A percentile compares a stretch with the other conserved stretches of the same genome.
These are phyloP conservation scores for Hartigia nigra DNA, from an alignment of 2,888 invertebrate genomes.

Conservation along the genomic window DNA sequence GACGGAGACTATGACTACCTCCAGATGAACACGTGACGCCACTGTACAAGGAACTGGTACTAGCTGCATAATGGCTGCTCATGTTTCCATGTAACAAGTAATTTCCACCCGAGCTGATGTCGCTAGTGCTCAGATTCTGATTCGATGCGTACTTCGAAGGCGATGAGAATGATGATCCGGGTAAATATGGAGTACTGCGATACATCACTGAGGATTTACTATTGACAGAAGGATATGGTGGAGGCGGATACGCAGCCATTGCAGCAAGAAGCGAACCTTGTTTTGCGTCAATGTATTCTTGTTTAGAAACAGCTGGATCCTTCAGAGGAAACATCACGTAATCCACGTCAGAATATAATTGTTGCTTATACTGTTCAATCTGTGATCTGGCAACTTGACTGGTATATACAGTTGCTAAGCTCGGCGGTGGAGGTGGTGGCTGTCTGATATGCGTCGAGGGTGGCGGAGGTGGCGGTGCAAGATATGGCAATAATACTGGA, in stretches of 20 bases:
- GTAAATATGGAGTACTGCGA: constrained; percentile 84
- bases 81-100: constrained; percentile 53
- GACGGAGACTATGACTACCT: constrained; percentile 63
- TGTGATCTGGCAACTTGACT: constrained; percentile 79
- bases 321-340: constrained; percentile 92
- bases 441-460: constrained; percentile 59
- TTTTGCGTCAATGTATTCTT: constrained; percentile 91
- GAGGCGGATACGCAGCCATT: constrained; percentile 70
- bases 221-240: constrained; percentile 66
- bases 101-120: constrained; percentile 48
- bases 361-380: constrained; percentile 88
- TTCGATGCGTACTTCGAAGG: constrained; percentile 82
- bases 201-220: constrained; percentile 81
- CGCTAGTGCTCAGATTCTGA: constrained; percentile 72
- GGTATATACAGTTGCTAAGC: constrained; percentile 78
- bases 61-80: constrained; percentile 63
- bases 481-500: constrained; percentile 67
- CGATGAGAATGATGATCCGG: constrained; percentile 73
- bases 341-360: constrained; percentile 90
- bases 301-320: constrained; percentile 89
- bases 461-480: constrained; percentile 75
- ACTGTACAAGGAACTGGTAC: constrained; percentile 66
- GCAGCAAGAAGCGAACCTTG: constrained; percentile 79
- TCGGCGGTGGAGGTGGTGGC: constrained; percentile 74
- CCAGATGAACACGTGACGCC: constrained; percentile 65